A percentile compares a stretch with the other conserved stretches of the same genome.
Conservation (phyloP, 2,797 vertebrate species). For the Acrocephalus scirpaceus region DNA sequence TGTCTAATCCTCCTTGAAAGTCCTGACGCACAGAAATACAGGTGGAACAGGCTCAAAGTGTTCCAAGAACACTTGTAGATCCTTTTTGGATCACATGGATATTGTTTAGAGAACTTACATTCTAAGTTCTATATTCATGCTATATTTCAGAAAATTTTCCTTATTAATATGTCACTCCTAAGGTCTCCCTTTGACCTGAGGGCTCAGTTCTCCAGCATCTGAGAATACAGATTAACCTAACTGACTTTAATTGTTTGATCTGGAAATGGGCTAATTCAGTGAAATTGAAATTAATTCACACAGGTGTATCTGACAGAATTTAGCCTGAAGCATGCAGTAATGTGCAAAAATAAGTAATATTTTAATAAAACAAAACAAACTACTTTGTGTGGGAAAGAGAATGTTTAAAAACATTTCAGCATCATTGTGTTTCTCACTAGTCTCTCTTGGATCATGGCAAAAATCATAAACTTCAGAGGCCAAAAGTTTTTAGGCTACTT, state of each 20-base stretch:
- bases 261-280: neutral
- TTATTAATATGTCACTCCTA: neutral
- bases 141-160: neutral
- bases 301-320: neutral
- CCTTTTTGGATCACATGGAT: neutral
- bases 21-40: neutral
- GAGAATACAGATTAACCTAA: neutral
- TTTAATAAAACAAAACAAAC: neutral
- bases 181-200: neutral
- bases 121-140: neutral
- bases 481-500: neutral
- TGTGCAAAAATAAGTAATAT: neutral
- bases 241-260: neutral
- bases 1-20: neutral
- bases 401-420: neutral
- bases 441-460: neutral
- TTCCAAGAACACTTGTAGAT: neutral
- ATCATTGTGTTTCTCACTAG: slow-evolving; percentile 4
- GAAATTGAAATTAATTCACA: neutral
- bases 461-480: neutral
- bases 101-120: neutral
- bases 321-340: neutral
- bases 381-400: neutral
- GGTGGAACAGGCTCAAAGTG: neutral
- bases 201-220: neutral